Evolutionary conservation across 1,140 invertebrate species (phyloP).

Genomic region (Prorops nasuta): DNA sequence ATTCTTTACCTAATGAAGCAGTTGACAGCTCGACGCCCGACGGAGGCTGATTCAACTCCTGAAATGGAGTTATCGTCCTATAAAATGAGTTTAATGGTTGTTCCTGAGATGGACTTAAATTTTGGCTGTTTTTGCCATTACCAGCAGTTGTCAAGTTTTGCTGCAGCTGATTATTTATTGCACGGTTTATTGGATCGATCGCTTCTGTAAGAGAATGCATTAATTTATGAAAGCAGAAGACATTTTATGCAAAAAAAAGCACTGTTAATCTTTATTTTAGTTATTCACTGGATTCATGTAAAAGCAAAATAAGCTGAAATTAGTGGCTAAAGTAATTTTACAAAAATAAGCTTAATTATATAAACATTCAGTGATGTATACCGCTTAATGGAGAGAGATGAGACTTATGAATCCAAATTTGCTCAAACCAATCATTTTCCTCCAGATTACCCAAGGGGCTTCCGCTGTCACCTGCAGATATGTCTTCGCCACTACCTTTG

Average conservation of each 20-base stretch:
- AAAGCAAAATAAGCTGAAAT: no score
- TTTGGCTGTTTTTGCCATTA: conserved; percentile 40
- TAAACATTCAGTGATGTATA: conserved; percentile 56
- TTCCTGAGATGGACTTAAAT: conserved; percentile 44
- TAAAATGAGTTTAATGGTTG: conserved; percentile 48
- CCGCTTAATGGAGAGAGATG: conserved; percentile 50
- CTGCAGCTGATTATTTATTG: conserved; percentile 49
- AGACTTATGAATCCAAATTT: conserved; percentile 53
- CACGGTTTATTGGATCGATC: conserved; percentile 50
- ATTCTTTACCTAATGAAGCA: conserved; percentile 40
- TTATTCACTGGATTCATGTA: no score
- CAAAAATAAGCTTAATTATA: conserved; percentile 26
- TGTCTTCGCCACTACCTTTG: conserved; percentile 52
- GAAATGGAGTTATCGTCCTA: conserved; percentile 45
- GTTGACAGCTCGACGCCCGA: conserved; percentile 43
- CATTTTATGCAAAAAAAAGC: conserved; percentile 3
- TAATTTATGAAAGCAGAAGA: no score
- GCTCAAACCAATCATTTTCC: conserved; percentile 52
- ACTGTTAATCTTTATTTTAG: no score
- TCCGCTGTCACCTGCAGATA: conserved; percentile 47
- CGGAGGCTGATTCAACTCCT: conserved; percentile 50
- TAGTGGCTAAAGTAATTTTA: no score
- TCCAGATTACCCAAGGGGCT: conserved; percentile 50
- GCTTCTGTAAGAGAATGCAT: conserved; percentile 48
- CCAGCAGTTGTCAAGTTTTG: conserved; percentile 41